phyloP scores from a whole-genome alignment of 2,797 vertebrate genomes.

The Pampus argenteus region DNA sequence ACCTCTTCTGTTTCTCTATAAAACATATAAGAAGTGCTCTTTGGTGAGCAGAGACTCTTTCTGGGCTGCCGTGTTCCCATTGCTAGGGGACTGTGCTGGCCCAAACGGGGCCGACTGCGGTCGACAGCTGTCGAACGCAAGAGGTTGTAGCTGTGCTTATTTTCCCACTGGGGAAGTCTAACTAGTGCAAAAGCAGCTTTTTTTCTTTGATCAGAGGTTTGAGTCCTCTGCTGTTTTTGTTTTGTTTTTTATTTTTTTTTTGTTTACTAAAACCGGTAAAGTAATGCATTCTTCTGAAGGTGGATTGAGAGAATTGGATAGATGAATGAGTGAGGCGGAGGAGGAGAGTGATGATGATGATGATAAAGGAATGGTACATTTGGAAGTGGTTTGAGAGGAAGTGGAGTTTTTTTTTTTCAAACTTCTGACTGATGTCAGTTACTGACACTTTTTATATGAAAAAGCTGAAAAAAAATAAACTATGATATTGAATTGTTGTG shows the following conservation, averaged over 20 bases:
- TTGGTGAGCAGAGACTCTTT: slow-evolving; percentile 80
- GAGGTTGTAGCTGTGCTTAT: slow-evolving; percentile 81
- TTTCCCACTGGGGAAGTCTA: slow-evolving; percentile 77
- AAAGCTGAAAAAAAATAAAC: slow-evolving; percentile 75
- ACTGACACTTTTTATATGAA: slow-evolving; percentile 84
- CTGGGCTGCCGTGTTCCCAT: slow-evolving; percentile 38
- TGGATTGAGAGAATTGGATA: slow-evolving; percentile 71
- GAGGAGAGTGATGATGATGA: slow-evolving; percentile 48
- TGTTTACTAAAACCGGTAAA: slow-evolving; percentile 85
- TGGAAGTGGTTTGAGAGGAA: slow-evolving; percentile 79
- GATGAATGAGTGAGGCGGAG: slow-evolving; percentile 65
- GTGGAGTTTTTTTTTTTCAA: slow-evolving; percentile 69
- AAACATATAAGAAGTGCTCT: slow-evolving; percentile 83
- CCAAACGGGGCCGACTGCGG: slow-evolving; percentile 65
- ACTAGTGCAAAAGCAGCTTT: slow-evolving; percentile 84
- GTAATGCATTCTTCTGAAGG: slow-evolving; percentile 83
- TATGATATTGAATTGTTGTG: slow-evolving; percentile 78
- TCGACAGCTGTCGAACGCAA: slow-evolving; percentile 63
- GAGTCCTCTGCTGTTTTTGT: slow-evolving; percentile 64
- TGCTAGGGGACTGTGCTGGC: slow-evolving; percentile 46
- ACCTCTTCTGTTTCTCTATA: slow-evolving; percentile 82
- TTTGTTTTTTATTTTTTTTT: slow-evolving; percentile 68
- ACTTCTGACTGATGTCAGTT: slow-evolving; percentile 85
- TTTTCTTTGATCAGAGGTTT: slow-evolving; percentile 66
- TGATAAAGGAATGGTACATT: slow-evolving; percentile 83